A percentile compares a stretch with the other conserved stretches of the same genome.
These are phyloP conservation scores for Epiperipatus broadwayi DNA, from an alignment of 2,888 invertebrate species.

Conservation along the genomic window DNA sequence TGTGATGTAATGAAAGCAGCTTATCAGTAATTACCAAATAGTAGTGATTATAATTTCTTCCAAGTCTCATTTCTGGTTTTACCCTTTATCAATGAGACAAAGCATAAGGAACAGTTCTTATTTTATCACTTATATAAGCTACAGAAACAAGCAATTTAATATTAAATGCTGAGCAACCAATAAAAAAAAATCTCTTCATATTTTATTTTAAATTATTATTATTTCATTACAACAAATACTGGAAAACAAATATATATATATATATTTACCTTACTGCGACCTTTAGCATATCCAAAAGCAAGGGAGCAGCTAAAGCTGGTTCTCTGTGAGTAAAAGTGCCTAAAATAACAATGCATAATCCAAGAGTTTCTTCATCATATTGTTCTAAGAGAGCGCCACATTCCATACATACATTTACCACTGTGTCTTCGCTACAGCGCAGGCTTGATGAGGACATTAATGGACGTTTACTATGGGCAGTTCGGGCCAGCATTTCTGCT, in stretches of 20 bases:
- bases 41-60: too few species aligned
- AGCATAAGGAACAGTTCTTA: too few species aligned
- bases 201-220: slow-evolving; percentile 7
- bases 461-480: slow-evolving; percentile 12
- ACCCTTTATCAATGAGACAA: too few species aligned
- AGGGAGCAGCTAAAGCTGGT: slow-evolving; percentile 72
- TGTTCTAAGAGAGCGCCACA: slow-evolving; percentile 73
- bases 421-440: slow-evolving; percentile 19
- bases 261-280: slow-evolving; percentile 56
- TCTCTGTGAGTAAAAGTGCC: slow-evolving; percentile 92
- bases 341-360: slow-evolving; percentile 73
- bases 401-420: slow-evolving; percentile 46
- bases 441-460: slow-evolving; percentile 13
- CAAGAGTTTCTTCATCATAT: slow-evolving; percentile 91
- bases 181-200: slow-evolving; percentile 34
- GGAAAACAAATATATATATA: not conserved
- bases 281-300: slow-evolving; percentile 72
- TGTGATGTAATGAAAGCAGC: too few species aligned
- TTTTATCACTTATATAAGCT: too few species aligned
- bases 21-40: too few species aligned
- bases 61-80: too few species aligned
- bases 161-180: not conserved
- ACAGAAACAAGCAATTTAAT: too few species aligned
- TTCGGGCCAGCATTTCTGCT: slow-evolving; percentile 12
- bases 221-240: slow-evolving; percentile 1